Evolutionary conservation across 2,888 invertebrate species (phyloP), one percentile per base, ranked within the genome.

Genomic region (Adelphocoris suturalis): DNA sequence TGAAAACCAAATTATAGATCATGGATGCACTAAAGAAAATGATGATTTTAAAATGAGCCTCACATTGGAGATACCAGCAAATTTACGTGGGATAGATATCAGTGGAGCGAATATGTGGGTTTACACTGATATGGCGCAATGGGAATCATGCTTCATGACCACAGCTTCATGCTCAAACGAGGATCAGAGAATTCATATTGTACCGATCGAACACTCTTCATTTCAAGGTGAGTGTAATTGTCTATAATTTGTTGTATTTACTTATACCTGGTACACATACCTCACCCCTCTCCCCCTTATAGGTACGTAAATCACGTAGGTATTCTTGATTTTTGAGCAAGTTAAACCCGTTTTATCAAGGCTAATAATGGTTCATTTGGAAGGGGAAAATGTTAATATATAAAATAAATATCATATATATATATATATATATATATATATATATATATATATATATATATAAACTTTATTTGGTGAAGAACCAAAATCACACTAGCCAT

Each of bases 91-190:
- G 19, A 75, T 68, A 23, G 81, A 80, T 46, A 81, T 89, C 28
- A 89, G 68, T 37, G 89, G 46, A 80, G 89, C 89, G 5, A 89
- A 89, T 19, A 61, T 89, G 81, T 81, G 89, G 89, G 55, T 89
- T 0, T 89, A 80, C 46, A 89, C 89, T 16, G 81, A 48, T n/a
- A 61, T 52, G 46, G 61, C 19, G 12, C 23, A 27, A n/a, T 55
- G 76, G n/a, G 78, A 88, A 28, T 78, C 76, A 14, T 88, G 88
- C 55, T 16, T 76, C 27, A 88, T 88, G 78, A 27, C 27, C n/a
- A 48, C 78, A 13, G 46, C 47, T 16, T 78, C 76, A 0, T 88
- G 88, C 28, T 68, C 68, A 0, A 78, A 76, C 47, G 28, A 78
- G 80, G 88, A 88, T 11, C 48, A 78, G 47, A 78, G 76, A 16